These are phyloP conservation scores for Pristionchus fissidentatus DNA, from an alignment of 2,888 invertebrate genomes.

Conservation along the genomic window DNA sequence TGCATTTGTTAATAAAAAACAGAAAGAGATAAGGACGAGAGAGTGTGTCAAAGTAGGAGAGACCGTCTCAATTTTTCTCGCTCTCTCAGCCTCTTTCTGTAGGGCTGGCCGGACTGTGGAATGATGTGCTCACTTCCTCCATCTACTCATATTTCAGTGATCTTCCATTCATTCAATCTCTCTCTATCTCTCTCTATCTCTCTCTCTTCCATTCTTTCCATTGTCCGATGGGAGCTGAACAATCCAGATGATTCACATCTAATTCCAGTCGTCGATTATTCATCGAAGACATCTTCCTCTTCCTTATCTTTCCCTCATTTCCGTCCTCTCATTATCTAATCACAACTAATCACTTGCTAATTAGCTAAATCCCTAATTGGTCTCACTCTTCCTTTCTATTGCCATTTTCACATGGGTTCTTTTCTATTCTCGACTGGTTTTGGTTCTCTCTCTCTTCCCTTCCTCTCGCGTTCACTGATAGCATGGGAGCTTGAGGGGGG, in stretches of 20 bases:
- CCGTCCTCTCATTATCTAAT: not conserved
- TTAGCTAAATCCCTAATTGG: too few relatives aligned
- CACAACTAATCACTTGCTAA: not conserved
- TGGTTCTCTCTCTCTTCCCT: slow-evolving; percentile 17
- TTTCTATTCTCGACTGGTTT: slow-evolving; percentile 8
- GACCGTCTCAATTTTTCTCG: too few relatives aligned
- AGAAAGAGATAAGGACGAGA: too few relatives aligned
- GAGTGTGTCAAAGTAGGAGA: too few relatives aligned
- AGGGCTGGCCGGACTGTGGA: too few relatives aligned
- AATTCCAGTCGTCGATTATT: not conserved
- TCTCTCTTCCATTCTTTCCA: not conserved
- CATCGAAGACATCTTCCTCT: not conserved
- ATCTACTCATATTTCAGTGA: not conserved
- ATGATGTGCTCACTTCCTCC: not conserved
- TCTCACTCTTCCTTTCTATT: slow-evolving; percentile 20
- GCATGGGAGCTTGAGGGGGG: slow-evolving; percentile 33
- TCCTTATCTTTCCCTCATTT: not conserved
- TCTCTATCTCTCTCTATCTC: not conserved
- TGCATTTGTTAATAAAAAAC: too few relatives aligned
- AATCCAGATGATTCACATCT: not conserved
- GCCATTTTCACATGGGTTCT: slow-evolving; percentile 24
- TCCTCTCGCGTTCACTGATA: slow-evolving; percentile 19
- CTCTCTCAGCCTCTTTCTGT: too few relatives aligned
- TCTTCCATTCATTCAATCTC: not conserved
- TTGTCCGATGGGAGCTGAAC: slow-evolving; percentile 28